These are phyloP conservation scores for Chrysina gloriosa DNA, from an alignment of 2,888 invertebrate species.

Conservation along the genomic window DNA sequence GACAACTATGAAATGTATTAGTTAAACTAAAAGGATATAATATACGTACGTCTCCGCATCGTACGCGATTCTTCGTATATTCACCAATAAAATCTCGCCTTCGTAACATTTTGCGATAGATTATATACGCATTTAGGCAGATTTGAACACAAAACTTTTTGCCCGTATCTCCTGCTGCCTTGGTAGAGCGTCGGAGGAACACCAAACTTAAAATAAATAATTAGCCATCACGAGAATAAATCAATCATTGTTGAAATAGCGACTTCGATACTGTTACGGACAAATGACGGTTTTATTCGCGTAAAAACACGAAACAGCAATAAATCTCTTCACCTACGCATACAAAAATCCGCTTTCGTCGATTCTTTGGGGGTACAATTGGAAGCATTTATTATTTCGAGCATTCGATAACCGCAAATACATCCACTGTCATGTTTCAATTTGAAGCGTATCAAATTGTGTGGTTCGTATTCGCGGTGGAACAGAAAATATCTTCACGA, in stretches of 20 bases:
- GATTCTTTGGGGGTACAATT: neutral
- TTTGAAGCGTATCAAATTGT: constrained; percentile 17
- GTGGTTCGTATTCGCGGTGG: neutral
- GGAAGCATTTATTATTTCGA: constrained; percentile 4
- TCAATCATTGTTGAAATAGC: neutral
- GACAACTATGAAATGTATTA: too few relatives aligned
- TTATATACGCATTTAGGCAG: too few relatives aligned
- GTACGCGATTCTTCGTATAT: too few relatives aligned
- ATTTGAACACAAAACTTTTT: too few relatives aligned
- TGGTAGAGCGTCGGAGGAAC: too few relatives aligned
- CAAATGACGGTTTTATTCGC: neutral
- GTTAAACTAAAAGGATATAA: too few relatives aligned
- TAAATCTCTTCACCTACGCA: neutral
- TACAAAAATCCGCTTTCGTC: neutral
- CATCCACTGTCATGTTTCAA: constrained; percentile 19
- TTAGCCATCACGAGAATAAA: neutral
- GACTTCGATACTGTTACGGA: neutral
- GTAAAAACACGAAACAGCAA: neutral
- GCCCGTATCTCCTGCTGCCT: too few relatives aligned
- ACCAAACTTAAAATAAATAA: too few relatives aligned
- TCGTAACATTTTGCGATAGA: too few relatives aligned
- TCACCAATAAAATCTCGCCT: too few relatives aligned
- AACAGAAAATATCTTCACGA: neutral
- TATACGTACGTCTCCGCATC: too few relatives aligned
- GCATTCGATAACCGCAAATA: constrained; percentile 1